Evolutionary conservation across 2,888 invertebrate genomes (phyloP), one percentile per base, ranked within the genome.

Genomic region (Drosophila longiperda): DNA sequence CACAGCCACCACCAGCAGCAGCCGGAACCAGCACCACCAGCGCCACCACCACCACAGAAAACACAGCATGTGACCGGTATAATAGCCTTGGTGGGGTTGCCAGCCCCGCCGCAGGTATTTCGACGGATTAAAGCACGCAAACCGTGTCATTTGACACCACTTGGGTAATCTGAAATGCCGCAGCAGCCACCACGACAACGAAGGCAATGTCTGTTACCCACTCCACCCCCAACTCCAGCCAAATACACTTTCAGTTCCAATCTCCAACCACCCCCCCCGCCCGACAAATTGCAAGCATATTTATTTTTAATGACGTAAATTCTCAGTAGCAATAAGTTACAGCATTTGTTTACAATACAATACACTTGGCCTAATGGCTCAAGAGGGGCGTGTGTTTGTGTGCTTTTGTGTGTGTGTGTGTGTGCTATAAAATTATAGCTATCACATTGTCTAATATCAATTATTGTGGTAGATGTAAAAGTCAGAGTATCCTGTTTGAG

Each of bases 71-170:
- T 75, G 90, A 84, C 82, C 89, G 75, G 75, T 82, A 82, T 90
- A 87, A 90, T 87, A 90, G 89, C 83, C 78, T 74, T 70, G 80
- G 65, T 62, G 70, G 75, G 71, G 73, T 78, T 78, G 80, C 78
- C 82, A 69, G 42, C 66, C 68, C 68, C 57, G 87, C 87, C 90
- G 88, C 87, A 90, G 90, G 87, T 87, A 87, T 90, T 87, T 89
- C 80, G 73, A 87, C 75, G 88, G 89, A 87, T 87, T 90, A 89
- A 84, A 78, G 81, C 82, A 90, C 85, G 87, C 83, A 80, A 91
- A 87, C 91, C 90, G 82, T 90, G 90, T 91, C 91, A 90, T 90
- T 90, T 90, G 90, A 90, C 91, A 91, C 91, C 90, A 81, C 89
- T 89, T 87, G 83, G 84, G 88, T 81, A 86, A 88, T 90, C 90